A percentile compares a stretch with the other conserved stretches of the same genome.
Evolutionary conservation across 2,113 vertebrate genomes (phyloP).

Genomic region (Pomatorhinus ruficollis): DNA sequence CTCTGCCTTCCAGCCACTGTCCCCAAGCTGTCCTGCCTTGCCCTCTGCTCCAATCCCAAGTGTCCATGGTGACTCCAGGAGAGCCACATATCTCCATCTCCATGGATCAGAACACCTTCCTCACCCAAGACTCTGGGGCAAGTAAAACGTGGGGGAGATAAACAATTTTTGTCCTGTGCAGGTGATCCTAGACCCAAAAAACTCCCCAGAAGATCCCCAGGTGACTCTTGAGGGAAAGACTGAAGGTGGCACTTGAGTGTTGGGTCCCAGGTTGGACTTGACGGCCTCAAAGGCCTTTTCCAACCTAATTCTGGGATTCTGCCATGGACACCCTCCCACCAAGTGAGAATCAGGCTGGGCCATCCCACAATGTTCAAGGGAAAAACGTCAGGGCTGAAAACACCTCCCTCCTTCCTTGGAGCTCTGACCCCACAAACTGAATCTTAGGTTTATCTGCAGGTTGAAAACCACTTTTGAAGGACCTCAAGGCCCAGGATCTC

Average conservation of each 20-base stretch:
- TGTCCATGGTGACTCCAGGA: background rate
- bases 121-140: background rate
- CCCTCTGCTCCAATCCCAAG: background rate
- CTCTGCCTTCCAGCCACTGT: background rate
- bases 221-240: background rate
- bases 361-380: background rate
- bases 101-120: accelerated
- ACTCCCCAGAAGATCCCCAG: background rate
- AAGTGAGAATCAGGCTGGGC: background rate
- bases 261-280: background rate
- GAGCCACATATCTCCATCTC: background rate
- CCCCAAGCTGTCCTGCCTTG: background rate
- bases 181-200: background rate
- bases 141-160: background rate
- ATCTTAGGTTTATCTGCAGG: accelerated
- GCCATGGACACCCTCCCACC: background rate
- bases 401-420: background rate
- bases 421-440: background rate
- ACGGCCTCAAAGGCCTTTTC: background rate
- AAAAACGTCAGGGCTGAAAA: background rate
- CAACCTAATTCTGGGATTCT: background rate
- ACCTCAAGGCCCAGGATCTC: too few relatives aligned
- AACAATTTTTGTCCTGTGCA: accelerated
- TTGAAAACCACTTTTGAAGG: background rate
- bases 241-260: background rate